Base-by-base conservation (phyloP, 2,113 vertebrate species). In the Tor tambroides region DNA sequence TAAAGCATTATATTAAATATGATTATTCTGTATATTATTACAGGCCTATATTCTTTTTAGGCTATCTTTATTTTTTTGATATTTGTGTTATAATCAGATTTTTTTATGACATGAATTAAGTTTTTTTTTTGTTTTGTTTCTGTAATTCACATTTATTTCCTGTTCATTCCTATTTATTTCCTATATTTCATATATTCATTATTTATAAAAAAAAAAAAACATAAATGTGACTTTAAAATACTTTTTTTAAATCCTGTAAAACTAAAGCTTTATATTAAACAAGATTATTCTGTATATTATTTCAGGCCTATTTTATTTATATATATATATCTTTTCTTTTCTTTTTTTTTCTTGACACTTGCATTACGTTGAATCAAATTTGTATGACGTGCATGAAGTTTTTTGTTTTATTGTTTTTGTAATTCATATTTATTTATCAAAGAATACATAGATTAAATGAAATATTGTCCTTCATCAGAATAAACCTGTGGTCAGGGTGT, bases 381-480 rank as follows among this genome's bases (percentile, higher is more conserved):
- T 30, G 4, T 32, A 49, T 77, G 80, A 82, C 80, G 35, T 67
- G 1, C 49, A 46, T 67, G 4, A 49, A n/a, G 23, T 26, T 59
- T 56, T 12, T 61, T 61, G 79, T 82, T 82, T 82, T 19, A 26
- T 23, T 63, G 35, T 26, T 81, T 5, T 7, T 19, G 6, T 30
- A 6, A 28, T 61, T 80, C 32, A 61, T 61, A 49, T 77, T n/a
- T 9, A 28, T 79, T 81, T 67, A 82, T 46, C 38, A 67, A 82
- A 28, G 17, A 32, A 28, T 19, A 30, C 14, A 28, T 26, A 41
- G 35, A 81, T 63, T 30, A 67, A 28, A 81, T 61, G 21, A 80
- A 61, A 80, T 80, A 61, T n/a, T 63, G 56, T 59, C 78, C 78
- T 80, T 80, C 32, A 80, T 63, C 54, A 63, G 35, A 79, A 59